These are phyloP conservation scores for Microcebus griseorufus DNA, from an alignment of 2,113 vertebrate species.

Conservation along the genomic window DNA sequence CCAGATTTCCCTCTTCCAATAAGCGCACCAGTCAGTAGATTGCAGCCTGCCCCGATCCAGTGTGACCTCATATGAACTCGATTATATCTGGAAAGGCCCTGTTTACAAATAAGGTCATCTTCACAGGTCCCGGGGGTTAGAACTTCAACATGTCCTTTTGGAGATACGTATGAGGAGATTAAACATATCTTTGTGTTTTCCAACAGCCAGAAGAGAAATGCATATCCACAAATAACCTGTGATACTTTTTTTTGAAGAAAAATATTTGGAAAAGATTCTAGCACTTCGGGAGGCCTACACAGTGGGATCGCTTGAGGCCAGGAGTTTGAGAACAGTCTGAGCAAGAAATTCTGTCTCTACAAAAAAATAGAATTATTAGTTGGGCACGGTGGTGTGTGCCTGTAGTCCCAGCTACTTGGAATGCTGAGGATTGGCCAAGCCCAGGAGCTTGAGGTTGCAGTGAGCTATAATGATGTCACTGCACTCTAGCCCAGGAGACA, in stretches of 20 bases:
- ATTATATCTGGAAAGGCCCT: background rate
- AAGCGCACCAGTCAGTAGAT: background rate
- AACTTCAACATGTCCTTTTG: background rate
- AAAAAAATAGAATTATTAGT: no score
- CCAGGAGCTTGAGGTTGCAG: no score
- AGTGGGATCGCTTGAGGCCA: no score
- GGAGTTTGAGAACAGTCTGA: no score
- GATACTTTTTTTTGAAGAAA: background rate
- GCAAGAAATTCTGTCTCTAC: no score
- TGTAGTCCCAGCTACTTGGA: no score
- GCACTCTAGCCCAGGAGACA: no score
- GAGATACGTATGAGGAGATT: no score
- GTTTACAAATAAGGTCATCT: background rate
- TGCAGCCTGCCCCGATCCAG: background rate
- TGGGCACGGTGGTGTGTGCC: no score
- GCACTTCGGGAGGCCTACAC: no score
- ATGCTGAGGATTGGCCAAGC: no score
- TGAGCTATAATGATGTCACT: no score
- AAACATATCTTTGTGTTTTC: background rate
- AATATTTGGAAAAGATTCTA: background rate
- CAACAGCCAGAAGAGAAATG: background rate
- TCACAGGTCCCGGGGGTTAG: background rate
- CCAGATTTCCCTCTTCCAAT: background rate
- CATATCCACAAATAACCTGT: background rate
- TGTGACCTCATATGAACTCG: background rate